Conservation (phyloP, 1,140 invertebrate species). For the Drosophila carrolli region DNA sequence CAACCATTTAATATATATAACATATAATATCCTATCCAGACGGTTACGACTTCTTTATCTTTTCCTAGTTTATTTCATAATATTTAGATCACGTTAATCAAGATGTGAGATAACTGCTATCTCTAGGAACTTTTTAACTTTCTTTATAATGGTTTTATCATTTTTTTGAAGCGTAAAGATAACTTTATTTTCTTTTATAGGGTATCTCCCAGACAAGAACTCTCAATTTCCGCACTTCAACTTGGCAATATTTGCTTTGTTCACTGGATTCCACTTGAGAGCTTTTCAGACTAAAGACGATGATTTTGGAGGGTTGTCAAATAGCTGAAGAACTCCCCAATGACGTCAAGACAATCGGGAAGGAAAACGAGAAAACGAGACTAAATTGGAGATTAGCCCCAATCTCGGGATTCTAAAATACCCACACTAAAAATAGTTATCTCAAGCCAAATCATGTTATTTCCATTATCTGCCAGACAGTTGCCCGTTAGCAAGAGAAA, state of each 20-base stretch:
- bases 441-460: constrained; percentile 22
- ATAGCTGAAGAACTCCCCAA: constrained; percentile 23
- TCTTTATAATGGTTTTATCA: not conserved
- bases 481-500: constrained; percentile 19
- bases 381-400: constrained; percentile 9
- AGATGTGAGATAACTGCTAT: not conserved
- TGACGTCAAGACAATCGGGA: constrained; percentile 26
- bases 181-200: constrained; percentile 10
- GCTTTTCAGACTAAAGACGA: constrained; percentile 13
- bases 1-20: too few species aligned
- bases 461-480: constrained; percentile 37
- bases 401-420: constrained; percentile 28
- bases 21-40: too few species aligned
- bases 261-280: constrained; percentile 23
- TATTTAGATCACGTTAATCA: not conserved
- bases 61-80: not conserved
- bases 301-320: constrained; percentile 25
- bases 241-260: constrained; percentile 25
- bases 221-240: constrained; percentile 20
- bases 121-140: not conserved
- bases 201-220: constrained; percentile 4
- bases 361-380: not conserved
- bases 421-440: constrained; percentile 33
- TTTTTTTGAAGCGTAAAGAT: not conserved
- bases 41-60: not conserved